Percentiles rank a stretch among this genome's conserved stretches.
These are phyloP conservation scores for Prinia subflava DNA, from an alignment of 2,113 vertebrate species.

Conservation along the genomic window DNA sequence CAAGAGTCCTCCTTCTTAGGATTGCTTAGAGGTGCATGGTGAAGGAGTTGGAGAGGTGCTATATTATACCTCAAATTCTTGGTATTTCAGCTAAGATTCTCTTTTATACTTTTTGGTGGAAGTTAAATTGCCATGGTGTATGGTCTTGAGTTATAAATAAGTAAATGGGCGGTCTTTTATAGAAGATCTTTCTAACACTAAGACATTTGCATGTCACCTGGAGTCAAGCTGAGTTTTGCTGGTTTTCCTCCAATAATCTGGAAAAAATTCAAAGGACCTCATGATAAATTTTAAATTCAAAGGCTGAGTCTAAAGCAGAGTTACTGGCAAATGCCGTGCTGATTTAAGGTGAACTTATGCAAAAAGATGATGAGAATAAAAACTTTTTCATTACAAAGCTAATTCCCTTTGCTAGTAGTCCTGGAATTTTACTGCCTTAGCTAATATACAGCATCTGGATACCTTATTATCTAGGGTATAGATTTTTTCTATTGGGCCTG, in stretches of 20 bases:
- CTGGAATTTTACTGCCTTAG: neutral
- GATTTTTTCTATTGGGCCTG: neutral
- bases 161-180: neutral
- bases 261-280: neutral
- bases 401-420: neutral
- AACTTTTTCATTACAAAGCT: neutral
- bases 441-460: neutral
- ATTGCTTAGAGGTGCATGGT: neutral
- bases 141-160: neutral
- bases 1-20: neutral
- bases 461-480: neutral
- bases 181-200: neutral
- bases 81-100: neutral
- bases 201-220: neutral
- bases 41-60: neutral
- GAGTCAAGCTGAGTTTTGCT: neutral
- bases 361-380: neutral
- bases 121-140: neutral
- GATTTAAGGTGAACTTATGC: neutral
- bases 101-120: neutral
- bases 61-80: neutral
- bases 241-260: neutral
- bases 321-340: neutral
- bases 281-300: neutral
- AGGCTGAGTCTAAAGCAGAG: neutral